Evolutionary conservation across 1,140 invertebrate genomes (phyloP).

Genomic region (Melitaea cinxia): DNA sequence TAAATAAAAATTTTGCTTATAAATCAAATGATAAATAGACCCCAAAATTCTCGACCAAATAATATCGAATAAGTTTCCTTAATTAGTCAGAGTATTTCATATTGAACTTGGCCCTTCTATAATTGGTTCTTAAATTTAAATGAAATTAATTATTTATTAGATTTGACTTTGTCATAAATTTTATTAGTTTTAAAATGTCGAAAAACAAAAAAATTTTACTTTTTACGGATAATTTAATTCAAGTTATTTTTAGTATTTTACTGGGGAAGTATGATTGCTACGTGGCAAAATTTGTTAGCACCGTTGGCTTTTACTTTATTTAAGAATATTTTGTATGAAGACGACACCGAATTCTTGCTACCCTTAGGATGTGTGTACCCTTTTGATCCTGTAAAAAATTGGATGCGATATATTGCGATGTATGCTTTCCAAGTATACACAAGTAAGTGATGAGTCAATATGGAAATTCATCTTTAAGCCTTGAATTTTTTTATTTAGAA

Average conservation of each 20-base stretch:
- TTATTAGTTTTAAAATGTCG: neutral
- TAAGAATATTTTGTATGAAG: constrained; percentile 11
- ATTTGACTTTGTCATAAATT: neutral
- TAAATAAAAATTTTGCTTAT: too few relatives aligned
- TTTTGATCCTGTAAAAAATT: constrained; percentile 36
- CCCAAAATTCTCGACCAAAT: too few relatives aligned
- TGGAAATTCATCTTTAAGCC: neutral
- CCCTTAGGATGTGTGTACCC: constrained; percentile 30
- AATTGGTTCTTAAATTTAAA: constrained; percentile 11
- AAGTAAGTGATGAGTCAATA: constrained; percentile 30
- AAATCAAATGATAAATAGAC: too few relatives aligned
- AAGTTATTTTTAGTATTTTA: constrained; percentile 33
- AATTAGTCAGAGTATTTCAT: neutral
- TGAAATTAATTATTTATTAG: neutral
- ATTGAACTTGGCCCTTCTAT: neutral
- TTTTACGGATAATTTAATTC: neutral
- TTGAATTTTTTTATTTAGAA: neutral
- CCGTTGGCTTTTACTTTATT: constrained; percentile 26
- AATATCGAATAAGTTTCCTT: neutral
- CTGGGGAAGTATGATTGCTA: constrained; percentile 23
- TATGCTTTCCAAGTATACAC: constrained; percentile 40
- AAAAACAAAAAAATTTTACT: neutral
- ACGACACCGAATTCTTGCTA: constrained; percentile 7
- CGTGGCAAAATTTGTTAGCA: constrained; percentile 24
- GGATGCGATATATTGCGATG: constrained; percentile 30